Conservation (phyloP, 1,140 invertebrate genomes). For the Dolichoris vasculosae region DNA sequence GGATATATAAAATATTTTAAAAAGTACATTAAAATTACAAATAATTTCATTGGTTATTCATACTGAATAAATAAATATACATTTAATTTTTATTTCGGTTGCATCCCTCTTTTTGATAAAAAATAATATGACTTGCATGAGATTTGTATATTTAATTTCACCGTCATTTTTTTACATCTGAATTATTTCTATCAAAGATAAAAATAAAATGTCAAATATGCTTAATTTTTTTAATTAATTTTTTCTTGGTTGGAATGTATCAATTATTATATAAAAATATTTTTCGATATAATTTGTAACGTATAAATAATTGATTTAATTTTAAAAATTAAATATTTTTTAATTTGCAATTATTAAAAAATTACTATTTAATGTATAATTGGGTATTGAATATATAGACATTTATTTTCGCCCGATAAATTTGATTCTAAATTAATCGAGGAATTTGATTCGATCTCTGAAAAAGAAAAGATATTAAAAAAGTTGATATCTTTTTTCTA, state of each 20-base stretch:
- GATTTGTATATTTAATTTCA: not conserved
- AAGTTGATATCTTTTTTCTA: no score
- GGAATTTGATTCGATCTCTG: no score
- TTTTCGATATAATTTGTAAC: no score
- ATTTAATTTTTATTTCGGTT: not conserved
- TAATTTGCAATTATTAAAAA: no score
- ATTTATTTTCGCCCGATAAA: no score
- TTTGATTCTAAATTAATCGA: no score
- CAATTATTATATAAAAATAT: not conserved
- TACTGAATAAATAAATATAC: not conserved
- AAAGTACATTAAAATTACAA: not conserved
- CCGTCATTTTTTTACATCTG: not conserved
- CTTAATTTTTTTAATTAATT: not conserved
- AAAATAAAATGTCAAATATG: not conserved
- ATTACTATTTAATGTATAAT: no score
- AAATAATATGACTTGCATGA: not conserved
- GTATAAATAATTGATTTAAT: no score
- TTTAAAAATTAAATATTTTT: no score
- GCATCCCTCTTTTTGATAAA: conserved; percentile 1
- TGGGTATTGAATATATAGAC: no score
- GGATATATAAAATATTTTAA: no score
- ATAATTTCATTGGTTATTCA: not conserved
- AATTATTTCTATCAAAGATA: not conserved
- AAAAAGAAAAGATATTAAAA: no score
- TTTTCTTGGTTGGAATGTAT: not conserved